Percentiles rank a stretch among this genome's conserved stretches.
Conservation (phyloP, 2,888 invertebrate species). For the Folsomia candida region DNA sequence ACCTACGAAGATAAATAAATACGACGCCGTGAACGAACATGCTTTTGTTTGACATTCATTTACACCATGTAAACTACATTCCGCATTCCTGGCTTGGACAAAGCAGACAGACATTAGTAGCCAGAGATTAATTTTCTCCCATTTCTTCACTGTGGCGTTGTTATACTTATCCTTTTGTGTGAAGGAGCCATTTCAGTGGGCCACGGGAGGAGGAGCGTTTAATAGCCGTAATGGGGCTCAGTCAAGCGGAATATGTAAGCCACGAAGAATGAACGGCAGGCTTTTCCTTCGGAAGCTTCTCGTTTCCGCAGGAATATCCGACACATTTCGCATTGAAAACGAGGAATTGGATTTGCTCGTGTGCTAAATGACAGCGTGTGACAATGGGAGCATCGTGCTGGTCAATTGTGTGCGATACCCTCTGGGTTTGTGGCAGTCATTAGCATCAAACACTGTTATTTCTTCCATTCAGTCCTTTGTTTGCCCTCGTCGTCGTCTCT, state of each 20-base stretch:
- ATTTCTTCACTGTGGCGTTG: constrained; percentile 1
- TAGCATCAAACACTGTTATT: not conserved
- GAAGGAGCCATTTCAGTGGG: not conserved
- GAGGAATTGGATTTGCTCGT: not conserved
- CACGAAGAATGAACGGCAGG: not conserved
- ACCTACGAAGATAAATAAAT: not conserved
- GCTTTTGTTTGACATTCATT: constrained; percentile 30
- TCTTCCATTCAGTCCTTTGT: not conserved
- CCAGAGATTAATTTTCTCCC: constrained; percentile 15
- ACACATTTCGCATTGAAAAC: not conserved
- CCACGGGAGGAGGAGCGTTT: not conserved
- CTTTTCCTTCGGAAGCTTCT: not conserved
- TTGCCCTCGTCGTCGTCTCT: not conserved
- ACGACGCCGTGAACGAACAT: not conserved
- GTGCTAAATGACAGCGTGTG: not conserved
- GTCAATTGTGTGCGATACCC: not conserved
- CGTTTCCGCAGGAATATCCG: not conserved
- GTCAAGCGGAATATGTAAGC: not conserved
- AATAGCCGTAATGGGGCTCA: not conserved
- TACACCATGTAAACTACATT: constrained; percentile 22
- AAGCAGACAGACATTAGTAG: constrained; percentile 7
- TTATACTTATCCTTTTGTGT: not conserved
- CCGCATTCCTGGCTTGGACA: not conserved
- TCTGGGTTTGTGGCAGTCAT: not conserved
- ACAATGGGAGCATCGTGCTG: not conserved